These are phyloP conservation scores for Pseudomyrmex flavicornis DNA, from an alignment of 1,140 invertebrate genomes.

Conservation along the genomic window DNA sequence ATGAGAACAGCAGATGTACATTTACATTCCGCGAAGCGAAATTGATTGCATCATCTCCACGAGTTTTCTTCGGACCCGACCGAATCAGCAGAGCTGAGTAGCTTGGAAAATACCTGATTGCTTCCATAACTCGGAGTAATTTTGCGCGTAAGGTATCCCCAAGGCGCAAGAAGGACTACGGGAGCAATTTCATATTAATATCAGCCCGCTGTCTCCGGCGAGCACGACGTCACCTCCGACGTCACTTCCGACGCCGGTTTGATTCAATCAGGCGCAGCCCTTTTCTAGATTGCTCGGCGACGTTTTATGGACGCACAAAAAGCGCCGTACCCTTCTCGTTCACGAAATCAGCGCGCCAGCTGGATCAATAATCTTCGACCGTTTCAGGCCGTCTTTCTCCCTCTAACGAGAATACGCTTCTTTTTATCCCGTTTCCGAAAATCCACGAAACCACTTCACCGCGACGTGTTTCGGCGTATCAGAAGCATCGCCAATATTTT, in stretches of 20 bases:
- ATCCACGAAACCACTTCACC: too few species aligned
- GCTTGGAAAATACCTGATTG: constrained; percentile 57
- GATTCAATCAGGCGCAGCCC: constrained; percentile 48
- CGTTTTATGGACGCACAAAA: constrained; percentile 25
- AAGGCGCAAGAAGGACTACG: neutral
- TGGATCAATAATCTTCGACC: constrained; percentile 44
- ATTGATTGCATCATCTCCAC: constrained; percentile 13
- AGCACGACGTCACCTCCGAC: neutral
- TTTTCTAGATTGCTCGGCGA: constrained; percentile 20
- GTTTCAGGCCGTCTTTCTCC: neutral
- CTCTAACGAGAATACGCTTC: neutral
- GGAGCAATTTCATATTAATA: constrained; percentile 67
- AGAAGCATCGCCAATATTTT: constrained; percentile 12
- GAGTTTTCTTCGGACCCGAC: constrained; percentile 36
- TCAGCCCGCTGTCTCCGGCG: constrained; percentile 29
- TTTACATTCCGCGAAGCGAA: constrained; percentile 43
- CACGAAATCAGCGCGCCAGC: neutral
- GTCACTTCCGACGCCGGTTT: constrained; percentile 24
- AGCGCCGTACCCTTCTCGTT: constrained; percentile 9
- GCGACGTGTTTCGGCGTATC: neutral
- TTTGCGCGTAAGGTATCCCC: constrained; percentile 43
- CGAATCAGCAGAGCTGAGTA: neutral
- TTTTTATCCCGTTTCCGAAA: neutral
- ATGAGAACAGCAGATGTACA: constrained; percentile 24
- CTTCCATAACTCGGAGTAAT: constrained; percentile 62